Base-by-base conservation (phyloP, 2,797 vertebrate species). In the Enteromius fasciolatus region DNA sequence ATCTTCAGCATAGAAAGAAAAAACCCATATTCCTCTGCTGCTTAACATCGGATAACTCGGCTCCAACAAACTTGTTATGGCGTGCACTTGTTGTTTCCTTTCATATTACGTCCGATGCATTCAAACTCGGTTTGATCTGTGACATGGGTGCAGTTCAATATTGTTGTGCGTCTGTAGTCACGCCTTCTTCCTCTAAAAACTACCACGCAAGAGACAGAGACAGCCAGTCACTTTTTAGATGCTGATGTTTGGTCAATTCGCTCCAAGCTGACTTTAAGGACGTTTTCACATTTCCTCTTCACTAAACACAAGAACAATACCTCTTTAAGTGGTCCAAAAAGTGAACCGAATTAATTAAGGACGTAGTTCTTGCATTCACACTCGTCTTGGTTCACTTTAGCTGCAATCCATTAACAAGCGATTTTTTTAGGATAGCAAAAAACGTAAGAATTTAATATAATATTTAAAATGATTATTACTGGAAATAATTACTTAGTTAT, bases 91-190 rank as follows among this genome's bases (percentile, higher is more conserved):
- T 31, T 87, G 88, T 89, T 88, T 88, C 91, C 90, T 87, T 91
- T 84, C 93, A 93, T 93, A 91, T 93, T 93, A 63, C 23, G 72
- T 70, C 66, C 52, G 52, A 48, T 39, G 52, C 52, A 5, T 31
- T 57, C 63, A 31, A 36, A 52, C 17, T 20, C 17, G 44, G 31
- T 54, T 44, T 25, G 31, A 52, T 52, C 59, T 66, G 73, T 82
- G 54, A 69, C 80, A 82, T 68, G 72, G 64, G 63, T 76, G 81
- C 73, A 61, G 73, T 76, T 77, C 76, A 78, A 88, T 85, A 78
- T 74, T 87, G 31, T 31, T 31, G 77, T 25, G 23, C 67, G 36
- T 33, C 25, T 9, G 52, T 80, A 78, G 81, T 84, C 83, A 87
- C 90, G 87, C 88, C 89, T 79, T 86, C 87, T 79, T 84, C 63